Evolutionary conservation across 2,888 invertebrate species (phyloP), one percentile per base, ranked within the genome.

Genomic region (Coelopa pilipes): DNA sequence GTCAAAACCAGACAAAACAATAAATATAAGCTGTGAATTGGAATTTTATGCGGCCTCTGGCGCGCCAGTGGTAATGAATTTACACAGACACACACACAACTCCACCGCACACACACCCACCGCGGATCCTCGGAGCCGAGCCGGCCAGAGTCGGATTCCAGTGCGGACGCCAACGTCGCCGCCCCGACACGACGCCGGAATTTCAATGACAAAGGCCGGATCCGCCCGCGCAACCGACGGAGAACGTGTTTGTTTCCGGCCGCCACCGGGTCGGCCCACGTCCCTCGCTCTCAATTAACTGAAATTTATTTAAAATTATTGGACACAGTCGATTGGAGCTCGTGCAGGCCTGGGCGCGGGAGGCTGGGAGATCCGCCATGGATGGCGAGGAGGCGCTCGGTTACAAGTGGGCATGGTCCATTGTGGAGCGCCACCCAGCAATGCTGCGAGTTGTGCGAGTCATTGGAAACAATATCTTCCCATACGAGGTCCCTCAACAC

Each of bases 1-100:
- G 69, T 69, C 69, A 69, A 57, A 69, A 69, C 57, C 69, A 69
- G 69, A 69, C 69, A 69, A 59, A 55, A 69, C 69, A 69, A 69
- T 59, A 69, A 69, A 69, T 46, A 69, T 55, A 57, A 69, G 13
- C 45, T 34, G 24, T 24, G 62, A 62, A 62, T 62, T 45, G 45
- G 62, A 12, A 34, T 62, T 62, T 62, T 62, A 53, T 53, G 53
- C n/a, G 53, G 53, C 13, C 53, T 53, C n/a, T 53, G 53, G 53
- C 11, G 66, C 12, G 66, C 49, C 53, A n/a, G 49, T 34, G 24
- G 13, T 62, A 19, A 21, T 45, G 62, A 34, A 15, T 19, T n/a
- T 34, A 45, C 24, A 15, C 34, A 34, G 4, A 34, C 34, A 45
- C 24, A 15, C 34, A 34, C 34, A 34, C 34, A 34, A 7, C 34